Evolutionary conservation across 1,140 invertebrate genomes (phyloP).

Genomic region (Colletes gigas): DNA sequence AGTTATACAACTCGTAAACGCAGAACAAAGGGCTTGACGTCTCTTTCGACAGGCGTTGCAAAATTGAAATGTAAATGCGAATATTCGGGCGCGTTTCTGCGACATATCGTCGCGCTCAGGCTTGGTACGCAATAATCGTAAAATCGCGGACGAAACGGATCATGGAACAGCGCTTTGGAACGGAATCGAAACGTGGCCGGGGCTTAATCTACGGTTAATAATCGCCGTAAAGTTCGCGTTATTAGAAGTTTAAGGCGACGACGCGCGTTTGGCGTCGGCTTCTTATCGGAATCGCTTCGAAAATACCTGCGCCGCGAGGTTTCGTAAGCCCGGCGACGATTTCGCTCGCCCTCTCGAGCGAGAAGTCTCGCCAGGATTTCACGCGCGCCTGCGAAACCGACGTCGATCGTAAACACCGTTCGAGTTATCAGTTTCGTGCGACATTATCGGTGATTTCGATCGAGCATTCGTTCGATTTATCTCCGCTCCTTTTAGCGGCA

Average conservation of each 20-base stretch:
- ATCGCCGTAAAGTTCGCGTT: constrained; percentile 14
- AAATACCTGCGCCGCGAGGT: constrained; percentile 13
- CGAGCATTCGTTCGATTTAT: constrained; percentile 19
- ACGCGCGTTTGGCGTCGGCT: background rate
- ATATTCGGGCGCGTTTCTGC: constrained; percentile 16
- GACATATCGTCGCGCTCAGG: constrained; percentile 33
- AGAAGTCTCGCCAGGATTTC: background rate
- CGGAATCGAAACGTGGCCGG: background rate
- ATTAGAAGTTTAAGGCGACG: constrained; percentile 4
- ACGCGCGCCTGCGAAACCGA: background rate
- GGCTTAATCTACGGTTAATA: background rate
- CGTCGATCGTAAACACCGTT: constrained; percentile 12
- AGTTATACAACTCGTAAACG: background rate
- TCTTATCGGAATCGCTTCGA: constrained; percentile 15
- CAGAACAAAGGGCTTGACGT: background rate
- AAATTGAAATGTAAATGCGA: constrained; percentile 44
- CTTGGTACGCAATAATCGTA: constrained; percentile 18
- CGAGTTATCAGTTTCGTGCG: constrained; percentile 24
- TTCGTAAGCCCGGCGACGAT: background rate
- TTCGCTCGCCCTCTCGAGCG: background rate
- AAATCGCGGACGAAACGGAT: constrained; percentile 30
- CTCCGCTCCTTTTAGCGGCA: constrained; percentile 14
- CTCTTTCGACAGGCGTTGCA: constrained; percentile 26
- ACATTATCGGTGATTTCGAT: constrained; percentile 22
- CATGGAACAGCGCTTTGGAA: background rate